phyloP scores from a whole-genome alignment of 2,113 vertebrate species.

The Microcebus ravelobensis region DNA sequence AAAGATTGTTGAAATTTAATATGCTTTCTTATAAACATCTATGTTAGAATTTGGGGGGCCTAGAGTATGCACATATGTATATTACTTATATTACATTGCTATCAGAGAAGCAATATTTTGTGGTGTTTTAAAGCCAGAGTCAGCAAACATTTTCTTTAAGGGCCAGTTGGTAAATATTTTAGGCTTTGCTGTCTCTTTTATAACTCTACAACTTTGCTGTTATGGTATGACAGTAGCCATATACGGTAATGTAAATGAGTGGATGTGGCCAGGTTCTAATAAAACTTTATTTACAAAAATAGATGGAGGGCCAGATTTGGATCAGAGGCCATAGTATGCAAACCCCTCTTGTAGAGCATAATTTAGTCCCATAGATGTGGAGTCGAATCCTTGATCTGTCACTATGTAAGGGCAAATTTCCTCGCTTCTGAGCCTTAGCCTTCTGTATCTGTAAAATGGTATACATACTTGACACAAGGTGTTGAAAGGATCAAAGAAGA shows the following conservation, averaged over 20 bases:
- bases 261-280: not conserved
- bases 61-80: not conserved
- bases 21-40: not conserved
- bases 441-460: not conserved
- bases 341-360: not conserved
- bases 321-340: too few relatives aligned
- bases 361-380: accelerated
- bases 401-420: not conserved
- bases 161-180: not conserved
- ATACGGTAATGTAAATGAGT: not conserved
- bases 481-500: not conserved
- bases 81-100: not conserved
- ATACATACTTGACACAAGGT: not conserved
- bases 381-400: not conserved
- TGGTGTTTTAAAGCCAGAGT: not conserved
- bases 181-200: not conserved
- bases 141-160: not conserved
- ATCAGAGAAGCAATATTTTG: not conserved
- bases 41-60: not conserved
- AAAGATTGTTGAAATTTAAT: not conserved
- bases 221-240: not conserved
- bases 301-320: not conserved
- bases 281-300: conserved; percentile 9
- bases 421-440: not conserved
- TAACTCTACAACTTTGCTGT: not conserved